Evolutionary conservation across 2,113 vertebrate genomes (phyloP), one percentile per base, ranked within the genome.

Genomic region (Psittacula cyanocephala): DNA sequence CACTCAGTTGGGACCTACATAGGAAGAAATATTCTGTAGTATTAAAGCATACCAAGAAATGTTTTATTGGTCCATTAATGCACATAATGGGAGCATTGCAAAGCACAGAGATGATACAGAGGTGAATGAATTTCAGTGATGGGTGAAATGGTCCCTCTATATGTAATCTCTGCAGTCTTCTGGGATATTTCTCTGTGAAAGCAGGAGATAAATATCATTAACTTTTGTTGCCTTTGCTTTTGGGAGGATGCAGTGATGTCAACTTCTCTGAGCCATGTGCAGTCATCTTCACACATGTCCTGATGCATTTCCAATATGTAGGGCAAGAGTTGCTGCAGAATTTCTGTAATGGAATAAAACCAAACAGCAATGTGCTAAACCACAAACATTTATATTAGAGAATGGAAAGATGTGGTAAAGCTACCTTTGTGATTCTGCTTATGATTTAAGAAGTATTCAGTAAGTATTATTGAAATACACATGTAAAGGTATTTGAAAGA

Each of bases 111-210:
- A 85, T 81, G 68, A 72, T 74, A 77, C 53, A 87, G 37, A 88
- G 59, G 41, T 95, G 79, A 82, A 93, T 89, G 68, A 88, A 94
- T 96, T 89, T 93, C 81, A 83, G 59, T 70, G 49, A 63, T 53
- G 52, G 67, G 57, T 87, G 70, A 95, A 88, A 94, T 77, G 46
- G 37, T 90, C 68, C 72, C 37, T 90, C 49, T 63, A 7, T 77
- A 24, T 57, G 44, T 52, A 87, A 76, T 69, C 59, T 70, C 81
- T 89, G 46, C 14, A 59, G 46, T 81, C 59, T 87, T 33, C 59
- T 67, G n/a, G 29, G 63, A 24, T 86, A 69, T 70, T 93, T 95
- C 52, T 85, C 24, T 62, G 50, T 83, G 50, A 93, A 93, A 83
- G n/a, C 31, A 59, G 29, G 16, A 83, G 37, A 80, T 53, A 88